phyloP scores from a whole-genome alignment of 1,140 invertebrate genomes.

The Drosophila pseudoobscura region DNA sequence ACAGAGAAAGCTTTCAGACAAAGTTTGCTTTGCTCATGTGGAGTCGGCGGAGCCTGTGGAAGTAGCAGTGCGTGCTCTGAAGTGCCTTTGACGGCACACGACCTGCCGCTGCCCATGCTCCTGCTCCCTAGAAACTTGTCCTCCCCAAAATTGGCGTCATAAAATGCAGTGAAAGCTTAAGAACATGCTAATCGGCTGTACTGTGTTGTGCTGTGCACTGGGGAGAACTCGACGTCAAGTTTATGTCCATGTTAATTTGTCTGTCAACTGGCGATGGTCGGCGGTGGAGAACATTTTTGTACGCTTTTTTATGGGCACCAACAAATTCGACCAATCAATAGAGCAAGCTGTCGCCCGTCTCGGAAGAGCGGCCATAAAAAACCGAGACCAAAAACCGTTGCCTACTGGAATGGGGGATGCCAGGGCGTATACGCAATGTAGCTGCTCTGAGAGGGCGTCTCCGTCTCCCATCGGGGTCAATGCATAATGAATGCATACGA shows the following conservation, averaged over 20 bases:
- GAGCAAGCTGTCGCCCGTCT: conserved; percentile 31
- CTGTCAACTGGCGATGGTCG: conserved; percentile 33
- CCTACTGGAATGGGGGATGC: conserved; percentile 15
- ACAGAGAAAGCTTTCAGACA: conserved; percentile 28
- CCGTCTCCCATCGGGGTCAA: conserved; percentile 25
- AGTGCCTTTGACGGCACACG: conserved; percentile 32
- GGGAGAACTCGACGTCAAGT: conserved; percentile 15
- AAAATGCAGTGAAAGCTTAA: conserved; percentile 33
- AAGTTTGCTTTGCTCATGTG: conserved; percentile 23
- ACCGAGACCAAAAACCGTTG: conserved; percentile 12
- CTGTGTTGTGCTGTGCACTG: conserved; percentile 15
- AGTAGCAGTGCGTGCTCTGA: conserved; percentile 18
- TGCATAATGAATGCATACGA: conserved; percentile 4
- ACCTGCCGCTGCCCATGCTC: neutral
- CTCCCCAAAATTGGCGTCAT: conserved; percentile 38
- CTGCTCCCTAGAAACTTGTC: conserved; percentile 18
- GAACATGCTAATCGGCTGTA: conserved; percentile 63
- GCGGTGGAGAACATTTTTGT: conserved; percentile 25
- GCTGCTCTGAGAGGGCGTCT: conserved; percentile 3
- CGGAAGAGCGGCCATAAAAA: conserved; percentile 35
- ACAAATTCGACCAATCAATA: conserved; percentile 57
- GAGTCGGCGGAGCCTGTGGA: neutral
- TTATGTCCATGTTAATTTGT: conserved; percentile 70
- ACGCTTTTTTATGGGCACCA: conserved; percentile 41
- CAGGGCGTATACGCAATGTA: conserved; percentile 48